phyloP scores from a whole-genome alignment of 2,888 invertebrate genomes.

The Endomychus coccineus region DNA sequence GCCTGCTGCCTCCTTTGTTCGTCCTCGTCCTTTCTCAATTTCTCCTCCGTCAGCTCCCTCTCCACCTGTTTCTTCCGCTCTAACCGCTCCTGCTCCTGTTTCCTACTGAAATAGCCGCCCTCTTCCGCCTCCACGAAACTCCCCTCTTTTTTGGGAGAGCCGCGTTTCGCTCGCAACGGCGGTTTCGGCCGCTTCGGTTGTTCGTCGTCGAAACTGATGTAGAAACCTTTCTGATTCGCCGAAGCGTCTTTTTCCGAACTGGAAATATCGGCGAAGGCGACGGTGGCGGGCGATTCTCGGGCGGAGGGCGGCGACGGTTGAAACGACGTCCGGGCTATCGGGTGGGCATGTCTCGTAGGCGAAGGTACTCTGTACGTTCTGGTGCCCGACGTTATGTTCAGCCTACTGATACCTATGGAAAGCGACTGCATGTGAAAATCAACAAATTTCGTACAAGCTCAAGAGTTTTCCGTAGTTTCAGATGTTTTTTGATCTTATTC shows the following conservation, averaged over 20 bases:
- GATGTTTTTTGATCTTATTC: too few species aligned
- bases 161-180: conserved; percentile 66
- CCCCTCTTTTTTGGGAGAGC: conserved; percentile 69
- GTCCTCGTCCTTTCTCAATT: conserved; percentile 43
- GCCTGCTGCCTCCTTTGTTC: conserved; percentile 38
- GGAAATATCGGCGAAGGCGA: conserved; percentile 39
- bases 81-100: conserved; percentile 27
- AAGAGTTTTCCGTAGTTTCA: too few species aligned
- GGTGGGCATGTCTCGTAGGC: conserved; percentile 64
- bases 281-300: conserved; percentile 30
- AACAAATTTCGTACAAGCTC: too few species aligned
- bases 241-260: conserved; percentile 43
- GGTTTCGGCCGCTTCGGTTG: conserved; percentile 85
- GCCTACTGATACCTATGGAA: conserved; percentile 53
- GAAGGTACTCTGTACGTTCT: conserved; percentile 85
- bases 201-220: conserved; percentile 87
- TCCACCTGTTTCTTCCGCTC: conserved; percentile 42
- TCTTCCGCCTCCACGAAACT: conserved; percentile 20
- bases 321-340: conserved; percentile 63
- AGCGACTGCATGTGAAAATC: too few species aligned
- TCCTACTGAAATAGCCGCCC: conserved; percentile 22
- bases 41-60: conserved; percentile 45
- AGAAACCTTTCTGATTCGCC: conserved; percentile 80
- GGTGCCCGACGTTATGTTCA: conserved; percentile 82
- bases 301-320: conserved; percentile 44